Percentiles rank a stretch among this genome's conserved stretches.
phyloP scores from a whole-genome alignment of 2,888 invertebrate species.

The Nebria salina region DNA sequence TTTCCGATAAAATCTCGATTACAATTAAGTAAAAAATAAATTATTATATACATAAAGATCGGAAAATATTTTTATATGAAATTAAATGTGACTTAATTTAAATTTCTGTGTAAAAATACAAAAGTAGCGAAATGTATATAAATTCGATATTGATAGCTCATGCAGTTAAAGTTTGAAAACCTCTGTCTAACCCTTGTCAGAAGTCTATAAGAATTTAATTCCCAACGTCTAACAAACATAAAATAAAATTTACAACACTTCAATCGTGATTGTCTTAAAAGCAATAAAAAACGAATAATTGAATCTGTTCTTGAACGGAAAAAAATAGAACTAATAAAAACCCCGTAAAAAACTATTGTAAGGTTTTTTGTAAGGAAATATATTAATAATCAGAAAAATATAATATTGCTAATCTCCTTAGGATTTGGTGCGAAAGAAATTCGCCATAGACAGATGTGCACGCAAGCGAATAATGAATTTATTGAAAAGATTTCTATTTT shows the following conservation, averaged over 20 bases:
- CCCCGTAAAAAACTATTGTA: neutral
- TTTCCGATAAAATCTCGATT: no score
- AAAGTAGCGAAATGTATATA: no score
- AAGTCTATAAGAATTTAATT: conserved; percentile 1
- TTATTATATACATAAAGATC: no score
- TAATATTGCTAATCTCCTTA: conserved; percentile 38
- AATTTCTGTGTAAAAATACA: no score
- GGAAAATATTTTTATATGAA: no score
- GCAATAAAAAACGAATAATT: neutral
- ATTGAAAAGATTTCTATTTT: conserved; percentile 11
- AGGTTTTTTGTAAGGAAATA: neutral
- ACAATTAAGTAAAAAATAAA: no score
- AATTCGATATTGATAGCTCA: neutral
- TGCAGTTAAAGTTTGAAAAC: neutral
- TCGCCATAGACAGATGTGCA: conserved; percentile 18
- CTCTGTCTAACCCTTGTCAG: neutral
- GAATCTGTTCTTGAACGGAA: neutral
- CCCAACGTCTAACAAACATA: neutral
- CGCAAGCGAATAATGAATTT: neutral
- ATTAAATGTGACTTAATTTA: no score
- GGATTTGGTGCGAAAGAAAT: conserved; percentile 23
- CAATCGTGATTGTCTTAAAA: neutral
- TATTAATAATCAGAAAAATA: neutral
- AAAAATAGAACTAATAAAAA: neutral
- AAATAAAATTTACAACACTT: conserved; percentile 1